Conservation (phyloP, 2,888 invertebrate species). For the Acanthosoma haemorrhoidale region DNA sequence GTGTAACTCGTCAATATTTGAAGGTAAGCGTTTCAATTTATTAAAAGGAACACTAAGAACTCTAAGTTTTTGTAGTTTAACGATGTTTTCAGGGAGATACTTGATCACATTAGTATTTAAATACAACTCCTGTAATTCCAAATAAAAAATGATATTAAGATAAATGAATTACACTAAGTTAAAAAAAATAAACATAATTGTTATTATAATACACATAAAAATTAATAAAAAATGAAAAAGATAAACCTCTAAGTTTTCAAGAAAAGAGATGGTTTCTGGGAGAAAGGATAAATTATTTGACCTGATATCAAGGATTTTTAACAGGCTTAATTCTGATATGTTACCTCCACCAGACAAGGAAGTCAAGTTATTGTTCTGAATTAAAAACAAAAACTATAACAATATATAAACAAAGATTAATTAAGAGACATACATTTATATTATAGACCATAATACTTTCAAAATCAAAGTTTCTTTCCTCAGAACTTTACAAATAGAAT, state of each 20-base stretch:
- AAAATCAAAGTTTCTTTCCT: conserved; percentile 63
- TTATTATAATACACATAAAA: no score
- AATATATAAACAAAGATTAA: neutral
- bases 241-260: conserved; percentile 61
- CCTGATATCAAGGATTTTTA: conserved; percentile 62
- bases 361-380: conserved; percentile 61
- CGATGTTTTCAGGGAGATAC: conserved; percentile 63
- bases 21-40: conserved; percentile 58
- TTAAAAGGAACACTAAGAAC: conserved; percentile 68
- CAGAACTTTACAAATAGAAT: conserved; percentile 73
- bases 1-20: conserved; percentile 58
- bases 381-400: conserved; percentile 45
- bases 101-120: conserved; percentile 66
- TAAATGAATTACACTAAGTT: neutral
- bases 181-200: no score
- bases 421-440: neutral
- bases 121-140: conserved; percentile 62
- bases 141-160: neutral
- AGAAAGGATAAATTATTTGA: conserved; percentile 60
- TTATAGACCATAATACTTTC: conserved; percentile 42
- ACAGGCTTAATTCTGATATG: conserved; percentile 61
- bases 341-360: conserved; percentile 66
- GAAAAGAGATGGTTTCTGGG: conserved; percentile 59
- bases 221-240: neutral
- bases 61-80: conserved; percentile 57